Conservation (phyloP, 1,140 invertebrate species). For the Aphis gossypii region DNA sequence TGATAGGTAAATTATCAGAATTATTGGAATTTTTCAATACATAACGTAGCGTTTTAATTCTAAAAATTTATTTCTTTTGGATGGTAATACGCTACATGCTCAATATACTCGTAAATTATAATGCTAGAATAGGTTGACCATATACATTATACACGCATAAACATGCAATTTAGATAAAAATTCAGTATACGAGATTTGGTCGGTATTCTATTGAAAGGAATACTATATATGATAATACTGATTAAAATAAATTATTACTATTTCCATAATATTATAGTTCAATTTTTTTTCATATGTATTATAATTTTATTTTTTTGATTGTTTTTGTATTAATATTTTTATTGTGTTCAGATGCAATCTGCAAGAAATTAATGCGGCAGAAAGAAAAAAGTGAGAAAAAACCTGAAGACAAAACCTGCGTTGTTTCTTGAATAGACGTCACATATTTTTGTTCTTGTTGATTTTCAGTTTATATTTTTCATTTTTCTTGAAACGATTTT, state of each 20-base stretch:
- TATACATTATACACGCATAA: not conserved
- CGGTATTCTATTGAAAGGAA: not conserved
- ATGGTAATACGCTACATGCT: no score
- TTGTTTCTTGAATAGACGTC: conserved; percentile 29
- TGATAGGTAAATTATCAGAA: no score
- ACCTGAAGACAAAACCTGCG: conserved; percentile 36
- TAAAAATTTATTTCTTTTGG: not conserved
- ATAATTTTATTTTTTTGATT: not conserved
- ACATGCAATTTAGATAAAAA: not conserved
- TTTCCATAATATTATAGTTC: not conserved
- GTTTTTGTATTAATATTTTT: conserved; percentile 13
- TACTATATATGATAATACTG: not conserved
- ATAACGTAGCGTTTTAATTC: not conserved
- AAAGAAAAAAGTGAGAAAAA: conserved; percentile 40
- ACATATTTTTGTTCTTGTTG: not conserved
- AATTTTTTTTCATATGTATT: not conserved
- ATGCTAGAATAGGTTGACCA: not conserved
- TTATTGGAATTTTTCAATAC: no score
- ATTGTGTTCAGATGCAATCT: conserved; percentile 41
- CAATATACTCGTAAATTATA: not conserved
- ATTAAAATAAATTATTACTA: not conserved
- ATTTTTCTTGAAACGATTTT: not conserved
- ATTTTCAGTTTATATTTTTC: not conserved
- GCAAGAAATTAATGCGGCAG: conserved; percentile 49
- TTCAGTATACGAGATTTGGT: not conserved